Base-by-base conservation (phyloP, 2,888 invertebrate species). In the Hermaeophaga mercurialis region DNA sequence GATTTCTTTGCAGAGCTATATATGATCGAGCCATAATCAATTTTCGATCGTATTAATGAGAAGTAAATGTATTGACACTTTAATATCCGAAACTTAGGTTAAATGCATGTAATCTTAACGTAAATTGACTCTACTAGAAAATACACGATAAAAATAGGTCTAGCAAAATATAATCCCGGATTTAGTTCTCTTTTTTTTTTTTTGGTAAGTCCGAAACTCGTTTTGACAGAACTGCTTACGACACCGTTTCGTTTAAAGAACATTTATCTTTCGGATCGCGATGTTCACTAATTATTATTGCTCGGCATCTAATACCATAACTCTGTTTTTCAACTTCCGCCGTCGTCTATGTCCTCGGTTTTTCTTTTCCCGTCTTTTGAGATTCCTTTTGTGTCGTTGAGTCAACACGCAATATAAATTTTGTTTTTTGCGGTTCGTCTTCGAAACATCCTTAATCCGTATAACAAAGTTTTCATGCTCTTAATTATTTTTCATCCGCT, bases 401-500 rank as follows among this genome's bases (percentile, higher is more conserved):
- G 31, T 41, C 49, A 50, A 31, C 41, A 49, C 18, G 49, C 22
- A 41, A 50, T 31, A 50, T 31, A 49, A 49, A 43, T 43, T 43
- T 39, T 46, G 38, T 48, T 48, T 48, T 48, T 38, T 17, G 38
- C 36, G 11, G 34, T 38, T 26, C 26, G 48, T 26, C 39, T 28
- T 49, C 28, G 18, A 41, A 49, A 49, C 31, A 49, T 31, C 28
- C 39, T 31, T 39, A 49, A 49, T 49, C 39, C 39, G 31, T 14
- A 49, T 49, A 31, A 49, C 49, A 39, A 49, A 39, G 49, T 49
- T 49, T 49, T 49, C 26, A 39, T 39, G 49, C 39, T 49, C 39
- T 49, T 41, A 39, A 18, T 49, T 49, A 48, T 38, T 48, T 49
- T 49, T 14, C 41, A 49, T 49, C 18, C 49, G 39, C 49, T 31